Evolutionary conservation across 2,888 invertebrate species (phyloP).

Genomic region (Eupithecia abbreviata): DNA sequence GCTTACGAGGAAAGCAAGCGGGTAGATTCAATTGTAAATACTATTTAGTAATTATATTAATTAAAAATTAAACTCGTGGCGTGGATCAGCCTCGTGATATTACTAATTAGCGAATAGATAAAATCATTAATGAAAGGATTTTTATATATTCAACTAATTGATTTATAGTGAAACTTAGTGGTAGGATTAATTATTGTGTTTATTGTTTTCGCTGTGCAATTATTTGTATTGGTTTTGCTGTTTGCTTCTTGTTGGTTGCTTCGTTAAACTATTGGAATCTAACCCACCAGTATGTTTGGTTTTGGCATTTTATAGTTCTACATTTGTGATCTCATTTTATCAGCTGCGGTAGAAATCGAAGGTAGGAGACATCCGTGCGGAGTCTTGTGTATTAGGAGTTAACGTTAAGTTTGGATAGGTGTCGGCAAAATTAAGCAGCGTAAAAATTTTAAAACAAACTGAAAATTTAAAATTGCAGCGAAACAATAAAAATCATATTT

Average conservation of each 20-base stretch:
- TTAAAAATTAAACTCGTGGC: conserved; percentile 74
- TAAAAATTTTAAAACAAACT: conserved; percentile 47
- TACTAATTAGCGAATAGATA: conserved; percentile 81
- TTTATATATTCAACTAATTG: conserved; percentile 84
- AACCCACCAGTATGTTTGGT: conserved; percentile 66
- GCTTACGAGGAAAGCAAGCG: conserved; percentile 75
- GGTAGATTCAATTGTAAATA: conserved; percentile 82
- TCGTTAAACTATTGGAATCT: conserved; percentile 60
- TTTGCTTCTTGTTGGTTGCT: conserved; percentile 73
- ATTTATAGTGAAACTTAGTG: conserved; percentile 81
- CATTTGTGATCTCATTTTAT: conserved; percentile 79
- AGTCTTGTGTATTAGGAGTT: conserved; percentile 61
- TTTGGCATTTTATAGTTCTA: conserved; percentile 63
- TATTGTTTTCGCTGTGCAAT: conserved; percentile 83
- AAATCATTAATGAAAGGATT: conserved; percentile 83
- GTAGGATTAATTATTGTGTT: conserved; percentile 78
- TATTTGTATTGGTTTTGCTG: conserved; percentile 71
- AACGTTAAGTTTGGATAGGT: conserved; percentile 78
- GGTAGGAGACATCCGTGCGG: conserved; percentile 71
- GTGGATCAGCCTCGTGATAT: conserved; percentile 82
- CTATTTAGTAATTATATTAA: conserved; percentile 70
- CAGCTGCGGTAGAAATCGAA: conserved; percentile 65
- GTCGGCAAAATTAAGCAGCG: conserved; percentile 75
- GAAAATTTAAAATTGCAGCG: conserved; percentile 59
- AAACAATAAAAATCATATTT: conserved; percentile 69